Base-by-base conservation (phyloP, 2,797 vertebrate species). In the Lepus townsendii region DNA sequence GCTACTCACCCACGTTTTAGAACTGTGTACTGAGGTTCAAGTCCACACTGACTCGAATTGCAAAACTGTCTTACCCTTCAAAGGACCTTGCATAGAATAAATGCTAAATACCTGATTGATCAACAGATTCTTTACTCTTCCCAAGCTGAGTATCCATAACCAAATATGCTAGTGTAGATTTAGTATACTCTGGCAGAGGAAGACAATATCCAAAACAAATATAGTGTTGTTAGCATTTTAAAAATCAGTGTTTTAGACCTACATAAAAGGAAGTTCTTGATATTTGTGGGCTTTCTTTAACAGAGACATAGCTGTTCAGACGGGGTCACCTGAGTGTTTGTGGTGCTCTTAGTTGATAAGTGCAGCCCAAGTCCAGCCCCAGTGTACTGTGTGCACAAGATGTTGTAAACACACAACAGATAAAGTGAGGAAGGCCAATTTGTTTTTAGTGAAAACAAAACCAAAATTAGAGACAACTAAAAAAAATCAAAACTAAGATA, bases 401-500 rank as follows among this genome's bases (percentile, higher is more conserved):
- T 72, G 11, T 89, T 92, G 66, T 75, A 47, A 42, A 6, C 57
- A 14, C 77, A 68, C 17, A 52, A 80, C 30, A 94, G 47, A 57
- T 54, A 87, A 72, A 14, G 90, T 96, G 26, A 63, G 83, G 90
- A 42, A 57, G 16, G 3, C 88, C 94, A 96, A 94, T 72, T 27
- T 97, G 60, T 92, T 96, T 89, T 87, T 96, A 73, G 60, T 95
- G 73, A 92, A 93, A 89, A 94, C 8, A 93, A 77, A 91, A 88
- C 57, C 96, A 96, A 97, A 96, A 54, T n/a, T 7, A 83, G 57
- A 57, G 50, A 63, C 57, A 95, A 90, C 85, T 93, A 94, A 90
- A 72, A 84, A 72, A 95, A 96, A 97, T 97, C 76, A 83, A 17
- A 98, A 94, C 97, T 97, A 97, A 97, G 96, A 96, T 94, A 95